Base-by-base conservation (phyloP, 2,888 invertebrate genomes). In the Choreutis nemorana region DNA sequence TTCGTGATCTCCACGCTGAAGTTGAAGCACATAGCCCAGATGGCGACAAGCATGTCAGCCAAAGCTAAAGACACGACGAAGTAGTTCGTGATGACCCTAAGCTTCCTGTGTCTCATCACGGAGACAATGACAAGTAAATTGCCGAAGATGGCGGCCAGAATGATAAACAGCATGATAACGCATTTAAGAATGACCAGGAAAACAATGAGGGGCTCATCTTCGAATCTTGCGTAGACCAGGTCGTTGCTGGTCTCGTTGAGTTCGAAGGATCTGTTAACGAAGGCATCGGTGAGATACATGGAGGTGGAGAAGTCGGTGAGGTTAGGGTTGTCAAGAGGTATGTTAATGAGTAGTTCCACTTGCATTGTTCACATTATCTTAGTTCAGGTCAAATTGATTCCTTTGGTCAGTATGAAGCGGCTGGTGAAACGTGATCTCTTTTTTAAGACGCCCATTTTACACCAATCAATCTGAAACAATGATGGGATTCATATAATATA, bases 21-120 rank as follows among this genome's bases (percentile, higher is more conserved):
- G 78, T 94, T 94, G 64, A 94, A 94, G 43, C 92, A 92, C 94
- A 95, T 95, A 1, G 94, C 94, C 81, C 92, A 90, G 16, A 94
- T 87, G 1, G 97, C 96, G 0, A 97, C 97, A 13, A 97, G 73
- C 85, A 97, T 91, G 55, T 97, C 97, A 5, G 97, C 96, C 45
- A 95, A 82, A 0, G 97, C 97, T 38, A 97, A 71, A 1, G 95
- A 95, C 6, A 97, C 96, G 10, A 97, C 94, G 65, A 97, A 97
- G 63, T 94, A 96, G 75, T 97, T 97, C 36, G 96, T 96, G 40
- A 95, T 93, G 13, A 93, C 91, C 43, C 85, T 65, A 41, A 85
- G 53, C 58, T 85, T 85, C 45, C 85, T 81, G 59, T 84, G 83
- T 26, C 77, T 57, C 70, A 73, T 91, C 81, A 60, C 94, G 67